Evolutionary conservation across 2,888 invertebrate genomes (phyloP).

Genomic region (Agrotis ipsilon): DNA sequence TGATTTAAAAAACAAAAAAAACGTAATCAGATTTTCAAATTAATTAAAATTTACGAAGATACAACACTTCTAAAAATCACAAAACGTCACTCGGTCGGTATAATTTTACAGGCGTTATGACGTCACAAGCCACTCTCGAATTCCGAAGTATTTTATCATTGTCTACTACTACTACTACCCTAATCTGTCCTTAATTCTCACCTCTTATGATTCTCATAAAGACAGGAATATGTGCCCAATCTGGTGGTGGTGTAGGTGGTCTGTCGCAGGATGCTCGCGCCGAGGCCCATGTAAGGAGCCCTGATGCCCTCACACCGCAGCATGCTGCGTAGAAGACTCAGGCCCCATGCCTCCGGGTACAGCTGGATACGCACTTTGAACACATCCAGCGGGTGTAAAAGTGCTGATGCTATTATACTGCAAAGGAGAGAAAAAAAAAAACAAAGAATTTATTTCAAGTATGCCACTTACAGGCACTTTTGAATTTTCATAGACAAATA

Average conservation of each 20-base stretch:
- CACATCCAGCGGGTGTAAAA: slow-evolving; percentile 98
- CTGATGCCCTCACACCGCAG: slow-evolving; percentile 95
- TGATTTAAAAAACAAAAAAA: too few relatives aligned
- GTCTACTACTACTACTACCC: too few relatives aligned
- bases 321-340: slow-evolving; percentile 92
- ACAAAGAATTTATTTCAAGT: too few relatives aligned
- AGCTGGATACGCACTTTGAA: slow-evolving; percentile 99
- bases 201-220: slow-evolving; percentile 94
- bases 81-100: too few relatives aligned
- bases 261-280: slow-evolving; percentile 97
- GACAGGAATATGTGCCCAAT: slow-evolving; percentile 96
- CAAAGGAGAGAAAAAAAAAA: slow-evolving; percentile 12
- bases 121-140: too few relatives aligned
- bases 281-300: slow-evolving; percentile 96
- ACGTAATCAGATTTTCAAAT: too few relatives aligned
- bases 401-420: slow-evolving; percentile 97
- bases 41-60: too few relatives aligned
- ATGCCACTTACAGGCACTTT: too few relatives aligned
- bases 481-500: too few relatives aligned
- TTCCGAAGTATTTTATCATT: too few relatives aligned
- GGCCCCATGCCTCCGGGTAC: slow-evolving; percentile 94
- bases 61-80: too few relatives aligned
- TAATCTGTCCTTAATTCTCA: slow-evolving; percentile 66
- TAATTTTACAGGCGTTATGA: too few relatives aligned
- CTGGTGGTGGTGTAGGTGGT: slow-evolving; percentile 98